phyloP scores from a whole-genome alignment of 2,888 invertebrate genomes.

The Pocota personata region DNA sequence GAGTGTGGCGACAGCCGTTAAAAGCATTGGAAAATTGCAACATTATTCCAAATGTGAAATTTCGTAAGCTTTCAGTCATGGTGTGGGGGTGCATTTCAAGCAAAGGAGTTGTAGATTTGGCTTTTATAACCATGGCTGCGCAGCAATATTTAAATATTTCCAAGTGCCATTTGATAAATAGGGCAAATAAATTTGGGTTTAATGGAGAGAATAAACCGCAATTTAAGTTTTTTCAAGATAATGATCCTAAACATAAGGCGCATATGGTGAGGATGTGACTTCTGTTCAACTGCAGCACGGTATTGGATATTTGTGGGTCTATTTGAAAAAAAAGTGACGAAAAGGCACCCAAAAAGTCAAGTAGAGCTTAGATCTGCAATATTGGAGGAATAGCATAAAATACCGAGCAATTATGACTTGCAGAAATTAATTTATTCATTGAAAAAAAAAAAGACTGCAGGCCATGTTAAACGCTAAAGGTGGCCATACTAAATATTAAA shows the following conservation, averaged over 20 bases:
- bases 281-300: background rate
- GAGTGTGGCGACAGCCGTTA: constrained; percentile 21
- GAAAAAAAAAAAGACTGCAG: constrained; percentile 25
- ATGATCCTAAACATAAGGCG: constrained; percentile 22
- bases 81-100: constrained; percentile 19
- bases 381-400: constrained; percentile 33
- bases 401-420: constrained; percentile 31
- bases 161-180: constrained; percentile 38
- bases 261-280: too few species aligned
- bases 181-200: constrained; percentile 47
- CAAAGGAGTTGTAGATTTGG: constrained; percentile 59
- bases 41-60: constrained; percentile 53
- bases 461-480: constrained; percentile 36
- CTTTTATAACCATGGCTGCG: constrained; percentile 51
- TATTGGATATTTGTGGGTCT: background rate
- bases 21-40: too few species aligned
- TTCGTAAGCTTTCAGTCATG: constrained; percentile 38
- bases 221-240: constrained; percentile 57
- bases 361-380: background rate
- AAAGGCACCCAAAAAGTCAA: background rate
- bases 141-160: constrained; percentile 43
- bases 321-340: background rate
- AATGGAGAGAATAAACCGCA: constrained; percentile 26
- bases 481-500: too few species aligned
- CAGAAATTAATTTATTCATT: constrained; percentile 22